Percentiles rank a stretch among this genome's conserved stretches.
phyloP scores from a whole-genome alignment of 1,140 invertebrate species.

The Euwallacea similis region DNA sequence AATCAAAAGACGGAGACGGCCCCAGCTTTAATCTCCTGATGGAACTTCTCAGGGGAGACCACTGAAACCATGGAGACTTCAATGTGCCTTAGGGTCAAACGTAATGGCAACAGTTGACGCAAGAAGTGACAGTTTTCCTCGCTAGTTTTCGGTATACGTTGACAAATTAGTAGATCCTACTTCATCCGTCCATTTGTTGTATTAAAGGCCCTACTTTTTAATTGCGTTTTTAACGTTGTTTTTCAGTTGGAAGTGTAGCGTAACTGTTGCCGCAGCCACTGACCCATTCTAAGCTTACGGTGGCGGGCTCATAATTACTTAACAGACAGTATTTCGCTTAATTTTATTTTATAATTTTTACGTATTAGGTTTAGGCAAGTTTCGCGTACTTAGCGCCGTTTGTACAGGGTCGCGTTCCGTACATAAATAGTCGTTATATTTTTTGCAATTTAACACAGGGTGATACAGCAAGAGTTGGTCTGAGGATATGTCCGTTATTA shows the following conservation, averaged over 20 bases:
- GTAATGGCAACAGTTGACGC: constrained; percentile 9
- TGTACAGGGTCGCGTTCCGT: constrained; percentile 8
- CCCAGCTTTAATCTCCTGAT: constrained; percentile 92
- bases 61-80: constrained; percentile 58
- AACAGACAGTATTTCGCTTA: constrained; percentile 49
- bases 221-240: too few species aligned
- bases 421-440: not conserved
- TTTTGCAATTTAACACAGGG: not conserved
- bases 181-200: too few species aligned
- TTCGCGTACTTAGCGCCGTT: constrained; percentile 47
- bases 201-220: too few species aligned
- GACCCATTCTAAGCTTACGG: constrained; percentile 46
- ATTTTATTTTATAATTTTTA: constrained; percentile 40
- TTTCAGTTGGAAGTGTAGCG: not conserved
- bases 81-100: constrained; percentile 48
- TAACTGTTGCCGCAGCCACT: constrained; percentile 6
- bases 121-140: not conserved
- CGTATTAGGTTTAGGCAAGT: constrained; percentile 47
- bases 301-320: constrained; percentile 49
- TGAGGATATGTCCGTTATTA: too few species aligned
- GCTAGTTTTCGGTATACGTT: not conserved
- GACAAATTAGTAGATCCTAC: not conserved
- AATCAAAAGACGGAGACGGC: constrained; percentile 83
- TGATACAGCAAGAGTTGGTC: too few species aligned
- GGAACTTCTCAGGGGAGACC: constrained; percentile 90